Evolutionary conservation across 2,797 vertebrate genomes (phyloP).

Genomic region (Sitta carolinensis): DNA sequence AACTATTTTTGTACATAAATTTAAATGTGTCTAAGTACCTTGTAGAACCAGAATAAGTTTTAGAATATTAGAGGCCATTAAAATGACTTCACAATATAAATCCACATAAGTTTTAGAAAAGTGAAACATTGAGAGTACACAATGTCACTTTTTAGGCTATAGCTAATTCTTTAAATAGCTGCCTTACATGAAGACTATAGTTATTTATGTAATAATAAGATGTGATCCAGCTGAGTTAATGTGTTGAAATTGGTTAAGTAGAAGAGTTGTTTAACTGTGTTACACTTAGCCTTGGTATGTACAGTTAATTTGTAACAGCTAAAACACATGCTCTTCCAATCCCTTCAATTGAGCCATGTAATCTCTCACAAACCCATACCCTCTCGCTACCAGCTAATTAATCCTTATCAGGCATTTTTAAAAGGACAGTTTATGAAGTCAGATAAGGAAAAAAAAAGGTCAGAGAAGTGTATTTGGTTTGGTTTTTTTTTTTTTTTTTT

Average conservation of each 20-base stretch:
- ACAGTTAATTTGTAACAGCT: background rate
- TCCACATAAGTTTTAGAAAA: background rate
- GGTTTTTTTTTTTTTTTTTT: background rate
- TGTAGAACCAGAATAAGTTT: background rate
- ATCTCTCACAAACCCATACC: background rate
- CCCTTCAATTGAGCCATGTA: background rate
- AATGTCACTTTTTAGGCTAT: background rate
- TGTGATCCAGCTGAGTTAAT: background rate
- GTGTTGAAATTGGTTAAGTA: background rate
- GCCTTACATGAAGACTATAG: background rate
- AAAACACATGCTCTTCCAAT: background rate
- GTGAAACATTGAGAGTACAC: background rate
- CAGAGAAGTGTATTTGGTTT: background rate
- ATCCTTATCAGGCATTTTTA: background rate
- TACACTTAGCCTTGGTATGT: background rate
- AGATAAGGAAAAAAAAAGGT: background rate
- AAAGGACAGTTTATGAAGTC: background rate
- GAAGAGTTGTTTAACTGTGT: background rate
- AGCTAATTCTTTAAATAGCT: background rate
- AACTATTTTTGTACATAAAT: background rate
- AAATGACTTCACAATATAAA: background rate
- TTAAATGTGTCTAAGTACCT: background rate
- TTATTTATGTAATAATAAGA: background rate
- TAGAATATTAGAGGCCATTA: background rate
- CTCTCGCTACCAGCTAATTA: background rate